Conservation (phyloP, 2,797 vertebrate genomes). For the Calcarius lapponicus region DNA sequence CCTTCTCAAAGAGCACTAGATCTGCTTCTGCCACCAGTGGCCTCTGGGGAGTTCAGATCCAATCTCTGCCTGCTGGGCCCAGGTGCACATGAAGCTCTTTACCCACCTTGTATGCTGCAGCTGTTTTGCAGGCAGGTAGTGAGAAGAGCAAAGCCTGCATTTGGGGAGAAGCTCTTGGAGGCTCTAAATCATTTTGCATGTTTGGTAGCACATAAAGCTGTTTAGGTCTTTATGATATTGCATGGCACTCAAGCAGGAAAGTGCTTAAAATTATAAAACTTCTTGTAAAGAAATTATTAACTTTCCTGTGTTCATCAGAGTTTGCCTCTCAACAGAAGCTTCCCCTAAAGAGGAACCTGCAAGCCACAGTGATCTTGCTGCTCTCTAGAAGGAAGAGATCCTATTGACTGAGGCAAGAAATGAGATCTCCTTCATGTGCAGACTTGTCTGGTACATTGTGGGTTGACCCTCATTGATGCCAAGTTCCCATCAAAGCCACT, state of each 20-base stretch:
- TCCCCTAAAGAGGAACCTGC: neutral
- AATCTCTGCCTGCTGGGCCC: neutral
- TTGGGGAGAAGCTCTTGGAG: neutral
- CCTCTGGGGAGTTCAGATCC: neutral
- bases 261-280: neutral
- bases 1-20: neutral
- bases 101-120: neutral
- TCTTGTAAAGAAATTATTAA: neutral
- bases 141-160: neutral
- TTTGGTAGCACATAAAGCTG: neutral
- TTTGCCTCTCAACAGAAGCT: neutral
- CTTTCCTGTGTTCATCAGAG: neutral
- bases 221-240: neutral
- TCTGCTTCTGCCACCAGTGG: neutral
- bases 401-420: neutral
- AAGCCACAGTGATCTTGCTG: neutral
- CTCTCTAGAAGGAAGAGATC: neutral
- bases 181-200: neutral
- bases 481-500: neutral
- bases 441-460: neutral
- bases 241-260: neutral
- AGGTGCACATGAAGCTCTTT: neutral
- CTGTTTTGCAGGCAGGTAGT: neutral
- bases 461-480: neutral
- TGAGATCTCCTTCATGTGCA: fast-evolving